phyloP scores from a whole-genome alignment of 2,113 vertebrate genomes.

The Anser cygnoides region DNA sequence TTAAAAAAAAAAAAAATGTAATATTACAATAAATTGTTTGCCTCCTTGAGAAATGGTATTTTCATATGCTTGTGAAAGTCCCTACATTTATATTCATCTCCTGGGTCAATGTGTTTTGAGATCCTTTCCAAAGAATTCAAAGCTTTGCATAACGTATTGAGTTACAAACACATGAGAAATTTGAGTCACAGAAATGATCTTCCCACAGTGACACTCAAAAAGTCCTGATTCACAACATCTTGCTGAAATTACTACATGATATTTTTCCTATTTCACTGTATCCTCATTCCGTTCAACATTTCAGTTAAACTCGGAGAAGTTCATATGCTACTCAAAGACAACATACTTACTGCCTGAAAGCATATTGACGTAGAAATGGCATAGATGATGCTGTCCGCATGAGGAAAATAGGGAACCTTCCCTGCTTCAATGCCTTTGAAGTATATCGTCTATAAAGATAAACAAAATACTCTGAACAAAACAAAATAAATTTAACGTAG shows the following conservation, averaged over 20 bases:
- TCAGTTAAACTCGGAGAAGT: background rate
- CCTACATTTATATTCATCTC: background rate
- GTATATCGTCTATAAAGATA: conserved; percentile 87
- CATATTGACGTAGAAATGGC: conserved; percentile 96
- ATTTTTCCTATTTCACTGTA: background rate
- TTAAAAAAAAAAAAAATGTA: background rate
- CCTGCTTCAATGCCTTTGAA: conserved; percentile 98
- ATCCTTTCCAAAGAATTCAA: background rate
- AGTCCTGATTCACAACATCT: background rate
- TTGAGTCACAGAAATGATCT: background rate
- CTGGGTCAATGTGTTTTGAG: background rate
- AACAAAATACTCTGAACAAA: background rate
- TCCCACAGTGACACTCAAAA: background rate
- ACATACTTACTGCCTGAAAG: conserved; percentile 94
- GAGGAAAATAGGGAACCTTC: conserved; percentile 92
- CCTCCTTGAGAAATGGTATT: background rate
- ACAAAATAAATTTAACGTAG: background rate
- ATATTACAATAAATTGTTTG: background rate
- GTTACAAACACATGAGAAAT: background rate
- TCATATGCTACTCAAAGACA: background rate
- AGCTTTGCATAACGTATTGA: background rate
- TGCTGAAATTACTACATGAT: background rate
- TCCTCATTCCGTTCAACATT: background rate
- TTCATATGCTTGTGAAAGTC: background rate
- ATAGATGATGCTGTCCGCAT: conserved; percentile 94